phyloP scores from a whole-genome alignment of 2,113 vertebrate species.

The Nanorana parkeri region DNA sequence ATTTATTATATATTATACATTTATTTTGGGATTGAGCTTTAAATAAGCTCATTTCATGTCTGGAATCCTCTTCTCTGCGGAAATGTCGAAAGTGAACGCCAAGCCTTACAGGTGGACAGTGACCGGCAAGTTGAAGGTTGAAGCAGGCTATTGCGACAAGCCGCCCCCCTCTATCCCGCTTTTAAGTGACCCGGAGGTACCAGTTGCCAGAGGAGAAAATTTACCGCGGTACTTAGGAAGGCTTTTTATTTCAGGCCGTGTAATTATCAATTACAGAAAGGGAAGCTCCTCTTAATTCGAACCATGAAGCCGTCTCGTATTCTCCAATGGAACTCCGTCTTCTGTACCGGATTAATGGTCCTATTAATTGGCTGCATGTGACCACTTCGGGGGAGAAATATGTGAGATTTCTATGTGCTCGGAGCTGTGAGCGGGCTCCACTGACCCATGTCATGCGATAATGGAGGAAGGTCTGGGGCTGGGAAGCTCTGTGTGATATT shows the following conservation, averaged over 20 bases:
- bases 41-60: too few relatives aligned
- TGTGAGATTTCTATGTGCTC: conserved; percentile 19
- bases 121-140: not conserved
- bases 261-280: conserved; percentile 52
- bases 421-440: not conserved
- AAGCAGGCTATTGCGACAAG: not conserved
- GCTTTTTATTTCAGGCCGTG: conserved; percentile 46
- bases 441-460: conserved; percentile 47
- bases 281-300: conserved; percentile 55
- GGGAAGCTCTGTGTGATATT: not conserved
- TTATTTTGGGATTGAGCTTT: too few relatives aligned
- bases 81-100: too few relatives aligned
- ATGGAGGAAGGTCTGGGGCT: conserved; percentile 4
- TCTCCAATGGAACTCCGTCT: conserved; percentile 5
- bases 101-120: conserved; percentile 11
- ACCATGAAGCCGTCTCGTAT: conserved; percentile 27
- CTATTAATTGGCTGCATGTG: conserved; percentile 55
- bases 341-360: conserved; percentile 48
- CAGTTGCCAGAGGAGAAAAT: conserved; percentile 6
- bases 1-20: too few relatives aligned
- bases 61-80: too few relatives aligned
- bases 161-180: not conserved
- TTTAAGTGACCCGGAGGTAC: not conserved
- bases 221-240: conserved; percentile 29
- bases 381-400: conserved; percentile 51